Conservation (phyloP, 2,797 vertebrate genomes). For the Chelmon rostratus region DNA sequence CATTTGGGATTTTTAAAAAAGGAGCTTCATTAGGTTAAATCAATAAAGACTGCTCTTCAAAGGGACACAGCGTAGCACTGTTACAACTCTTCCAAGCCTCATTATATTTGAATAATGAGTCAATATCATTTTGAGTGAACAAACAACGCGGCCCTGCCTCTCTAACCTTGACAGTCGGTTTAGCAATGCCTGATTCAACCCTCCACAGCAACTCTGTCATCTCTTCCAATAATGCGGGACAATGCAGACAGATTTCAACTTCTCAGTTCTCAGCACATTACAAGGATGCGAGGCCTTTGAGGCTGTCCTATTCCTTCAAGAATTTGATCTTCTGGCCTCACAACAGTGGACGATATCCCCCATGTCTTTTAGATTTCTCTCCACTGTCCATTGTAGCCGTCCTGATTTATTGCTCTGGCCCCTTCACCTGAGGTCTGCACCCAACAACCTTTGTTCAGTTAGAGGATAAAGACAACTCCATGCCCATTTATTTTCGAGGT, state of each 20-base stretch:
- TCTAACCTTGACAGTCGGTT: conserved; percentile 12
- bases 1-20: conserved; percentile 52
- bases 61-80: conserved; percentile 26
- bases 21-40: conserved; percentile 62
- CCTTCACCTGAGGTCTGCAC: not conserved
- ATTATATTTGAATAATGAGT: conserved; percentile 64
- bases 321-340: not conserved
- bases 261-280: not conserved
- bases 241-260: not conserved
- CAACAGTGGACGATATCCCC: not conserved
- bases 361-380: not conserved
- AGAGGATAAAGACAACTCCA: not conserved
- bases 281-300: not conserved
- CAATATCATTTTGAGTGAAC: conserved; percentile 47
- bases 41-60: conserved; percentile 64
- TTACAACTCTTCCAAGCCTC: conserved; percentile 44
- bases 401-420: not conserved
- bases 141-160: conserved; percentile 36
- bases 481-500: not conserved
- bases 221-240: not conserved
- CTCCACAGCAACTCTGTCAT: not conserved
- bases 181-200: not conserved
- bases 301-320: not conserved
- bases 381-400: not conserved
- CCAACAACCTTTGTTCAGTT: not conserved